These are phyloP conservation scores for Microctonus hyperodae DNA, from an alignment of 2,888 invertebrate species.

Conservation along the genomic window DNA sequence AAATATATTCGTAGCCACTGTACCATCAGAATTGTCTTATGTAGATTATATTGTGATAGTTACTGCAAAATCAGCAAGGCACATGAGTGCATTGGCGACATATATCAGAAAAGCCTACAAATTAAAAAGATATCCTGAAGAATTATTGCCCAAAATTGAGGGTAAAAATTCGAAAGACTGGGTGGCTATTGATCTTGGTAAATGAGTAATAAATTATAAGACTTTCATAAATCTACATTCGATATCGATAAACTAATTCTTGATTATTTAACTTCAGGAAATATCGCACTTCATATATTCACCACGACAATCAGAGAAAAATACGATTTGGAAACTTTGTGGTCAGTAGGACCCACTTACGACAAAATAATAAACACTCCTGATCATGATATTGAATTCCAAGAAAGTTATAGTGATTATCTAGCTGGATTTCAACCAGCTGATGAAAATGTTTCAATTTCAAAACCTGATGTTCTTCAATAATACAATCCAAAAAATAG, in stretches of 20 bases:
- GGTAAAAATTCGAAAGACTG: constrained; percentile 80
- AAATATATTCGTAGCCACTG: constrained; percentile 81
- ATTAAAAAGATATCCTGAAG: constrained; percentile 70
- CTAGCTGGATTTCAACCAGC: constrained; percentile 72
- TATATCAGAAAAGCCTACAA: constrained; percentile 81
- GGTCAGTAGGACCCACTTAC: constrained; percentile 85
- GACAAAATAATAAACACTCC: constrained; percentile 73
- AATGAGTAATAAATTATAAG: constrained; percentile 20
- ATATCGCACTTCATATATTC: constrained; percentile 91
- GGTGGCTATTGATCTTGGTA: constrained; percentile 91
- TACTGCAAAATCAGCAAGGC: constrained; percentile 76
- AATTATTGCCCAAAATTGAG: constrained; percentile 78
- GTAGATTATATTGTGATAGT: constrained; percentile 86
- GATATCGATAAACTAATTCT: neutral
- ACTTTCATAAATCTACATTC: neutral
- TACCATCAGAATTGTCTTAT: constrained; percentile 79
- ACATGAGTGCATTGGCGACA: constrained; percentile 77
- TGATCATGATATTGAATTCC: constrained; percentile 70
- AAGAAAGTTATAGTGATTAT: constrained; percentile 73
- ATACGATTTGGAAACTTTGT: constrained; percentile 91
- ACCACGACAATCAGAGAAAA: constrained; percentile 71
- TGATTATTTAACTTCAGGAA: constrained; percentile 70
- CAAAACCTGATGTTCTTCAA: constrained; percentile 4
- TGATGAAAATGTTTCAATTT: constrained; percentile 42
- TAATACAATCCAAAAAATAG: neutral